Percentiles rank a stretch among this genome's conserved stretches.
phyloP scores from a whole-genome alignment of 2,888 invertebrate species.

The Hedya salicella region DNA sequence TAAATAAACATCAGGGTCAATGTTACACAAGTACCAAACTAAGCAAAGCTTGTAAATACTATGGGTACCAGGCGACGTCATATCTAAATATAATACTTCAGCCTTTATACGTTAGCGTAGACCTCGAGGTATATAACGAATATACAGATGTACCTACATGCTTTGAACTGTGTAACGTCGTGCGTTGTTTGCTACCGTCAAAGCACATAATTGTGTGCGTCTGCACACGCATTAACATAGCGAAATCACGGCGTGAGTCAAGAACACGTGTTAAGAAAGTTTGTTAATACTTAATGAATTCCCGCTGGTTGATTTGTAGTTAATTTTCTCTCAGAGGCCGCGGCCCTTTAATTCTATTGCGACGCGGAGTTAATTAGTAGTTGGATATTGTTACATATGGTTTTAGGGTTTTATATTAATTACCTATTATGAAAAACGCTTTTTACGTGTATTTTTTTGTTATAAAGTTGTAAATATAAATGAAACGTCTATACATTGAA shows the following conservation, averaged over 20 bases:
- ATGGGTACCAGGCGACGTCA: too few relatives aligned
- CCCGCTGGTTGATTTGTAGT: conserved; percentile 75
- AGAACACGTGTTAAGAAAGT: conserved; percentile 81
- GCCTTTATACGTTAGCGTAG: too few relatives aligned
- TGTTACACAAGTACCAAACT: too few relatives aligned
- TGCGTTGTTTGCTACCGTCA: neutral
- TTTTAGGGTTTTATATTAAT: neutral
- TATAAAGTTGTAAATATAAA: too few relatives aligned
- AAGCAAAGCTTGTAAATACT: too few relatives aligned
- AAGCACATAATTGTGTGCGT: conserved; percentile 45
- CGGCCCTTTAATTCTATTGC: conserved; percentile 75
- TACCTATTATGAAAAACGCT: neutral
- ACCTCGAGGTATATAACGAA: too few relatives aligned
- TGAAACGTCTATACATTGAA: too few relatives aligned
- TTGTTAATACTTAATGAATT: conserved; percentile 82
- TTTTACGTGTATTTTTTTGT: too few relatives aligned
- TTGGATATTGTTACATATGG: conserved; percentile 16
- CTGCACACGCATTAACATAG: conserved; percentile 47
- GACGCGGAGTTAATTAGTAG: conserved; percentile 52
- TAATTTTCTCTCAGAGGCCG: conserved; percentile 70
- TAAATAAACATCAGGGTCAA: too few relatives aligned
- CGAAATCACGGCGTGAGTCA: conserved; percentile 66
- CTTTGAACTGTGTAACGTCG: neutral
- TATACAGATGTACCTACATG: too few relatives aligned
- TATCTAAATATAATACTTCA: too few relatives aligned